A percentile compares a stretch with the other conserved stretches of the same genome.
Evolutionary conservation across 2,113 vertebrate species (phyloP).

Genomic region (Cyprinodon variegatus): DNA sequence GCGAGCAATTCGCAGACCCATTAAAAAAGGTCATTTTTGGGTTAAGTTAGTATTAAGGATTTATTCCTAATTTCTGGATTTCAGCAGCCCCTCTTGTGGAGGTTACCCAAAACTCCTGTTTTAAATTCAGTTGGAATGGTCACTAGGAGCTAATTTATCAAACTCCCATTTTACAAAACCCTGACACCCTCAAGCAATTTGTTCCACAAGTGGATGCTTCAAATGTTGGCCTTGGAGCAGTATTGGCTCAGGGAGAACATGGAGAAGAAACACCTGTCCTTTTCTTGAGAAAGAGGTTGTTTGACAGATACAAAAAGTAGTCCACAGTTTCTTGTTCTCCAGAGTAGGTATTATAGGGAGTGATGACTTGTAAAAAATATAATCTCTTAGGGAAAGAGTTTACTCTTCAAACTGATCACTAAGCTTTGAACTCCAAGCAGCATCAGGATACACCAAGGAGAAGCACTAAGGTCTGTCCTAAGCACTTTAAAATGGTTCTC

Average conservation of each 20-base stretch:
- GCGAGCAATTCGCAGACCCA: accelerated
- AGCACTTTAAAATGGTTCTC: no score
- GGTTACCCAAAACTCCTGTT: no score
- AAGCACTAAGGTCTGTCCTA: no score
- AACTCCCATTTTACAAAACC: no score
- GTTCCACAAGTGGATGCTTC: not conserved
- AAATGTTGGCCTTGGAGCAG: not conserved
- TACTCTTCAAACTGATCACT: not conserved
- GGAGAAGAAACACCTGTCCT: no score
- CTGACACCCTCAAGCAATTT: no score
- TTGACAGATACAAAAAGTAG: not conserved
- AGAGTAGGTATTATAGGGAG: not conserved
- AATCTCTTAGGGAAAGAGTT: not conserved
- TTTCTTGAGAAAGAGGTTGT: no score
- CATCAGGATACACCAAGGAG: no score
- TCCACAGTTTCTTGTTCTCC: not conserved
- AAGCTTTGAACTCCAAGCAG: not conserved
- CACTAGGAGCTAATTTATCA: no score
- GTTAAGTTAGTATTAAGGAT: not conserved
- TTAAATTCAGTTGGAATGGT: no score
- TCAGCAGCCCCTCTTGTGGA: no score
- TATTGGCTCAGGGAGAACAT: not conserved
- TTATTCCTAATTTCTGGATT: no score
- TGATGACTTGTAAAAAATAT: conserved; percentile 1
- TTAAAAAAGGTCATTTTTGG: not conserved